These are phyloP conservation scores for Vulpes vulpes DNA, from an alignment of 2,113 vertebrate species.

Conservation along the genomic window DNA sequence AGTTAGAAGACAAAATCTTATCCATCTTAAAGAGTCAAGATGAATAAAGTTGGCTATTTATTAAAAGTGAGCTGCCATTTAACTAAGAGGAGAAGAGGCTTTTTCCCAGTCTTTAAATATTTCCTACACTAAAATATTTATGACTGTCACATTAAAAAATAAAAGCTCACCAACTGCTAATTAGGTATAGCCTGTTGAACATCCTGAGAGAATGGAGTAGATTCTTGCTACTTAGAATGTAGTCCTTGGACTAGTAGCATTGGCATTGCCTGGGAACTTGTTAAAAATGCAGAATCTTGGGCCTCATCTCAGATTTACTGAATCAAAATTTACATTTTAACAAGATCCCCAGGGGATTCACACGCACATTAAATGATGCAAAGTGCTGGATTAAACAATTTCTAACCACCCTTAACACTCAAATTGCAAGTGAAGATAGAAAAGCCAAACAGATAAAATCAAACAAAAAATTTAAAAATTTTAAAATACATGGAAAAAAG, in stretches of 20 bases:
- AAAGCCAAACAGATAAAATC: neutral
- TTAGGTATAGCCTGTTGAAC: neutral
- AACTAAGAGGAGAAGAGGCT: neutral
- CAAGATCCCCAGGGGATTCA: neutral
- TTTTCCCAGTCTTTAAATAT: slow-evolving; percentile 1
- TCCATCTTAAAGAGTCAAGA: neutral
- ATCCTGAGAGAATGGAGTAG: neutral
- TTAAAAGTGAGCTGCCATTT: neutral
- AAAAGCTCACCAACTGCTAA: neutral
- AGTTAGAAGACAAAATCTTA: slow-evolving; percentile 4
- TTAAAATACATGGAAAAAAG: neutral
- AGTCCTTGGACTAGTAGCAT: neutral
- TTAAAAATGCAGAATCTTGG: slow-evolving; percentile 8
- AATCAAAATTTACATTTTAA: slow-evolving; percentile 53
- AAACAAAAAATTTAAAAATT: neutral
- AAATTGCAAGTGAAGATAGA: neutral
- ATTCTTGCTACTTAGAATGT: neutral
- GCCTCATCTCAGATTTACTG: neutral
- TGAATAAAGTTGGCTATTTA: neutral
- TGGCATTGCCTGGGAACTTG: neutral
- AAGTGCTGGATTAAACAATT: neutral
- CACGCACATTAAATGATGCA: neutral
- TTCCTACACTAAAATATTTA: slow-evolving; percentile 17
- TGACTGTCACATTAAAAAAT: neutral
- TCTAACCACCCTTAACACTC: neutral